Base-by-base conservation (phyloP, 2,888 invertebrate species). In the Trachelus tabidus region DNA sequence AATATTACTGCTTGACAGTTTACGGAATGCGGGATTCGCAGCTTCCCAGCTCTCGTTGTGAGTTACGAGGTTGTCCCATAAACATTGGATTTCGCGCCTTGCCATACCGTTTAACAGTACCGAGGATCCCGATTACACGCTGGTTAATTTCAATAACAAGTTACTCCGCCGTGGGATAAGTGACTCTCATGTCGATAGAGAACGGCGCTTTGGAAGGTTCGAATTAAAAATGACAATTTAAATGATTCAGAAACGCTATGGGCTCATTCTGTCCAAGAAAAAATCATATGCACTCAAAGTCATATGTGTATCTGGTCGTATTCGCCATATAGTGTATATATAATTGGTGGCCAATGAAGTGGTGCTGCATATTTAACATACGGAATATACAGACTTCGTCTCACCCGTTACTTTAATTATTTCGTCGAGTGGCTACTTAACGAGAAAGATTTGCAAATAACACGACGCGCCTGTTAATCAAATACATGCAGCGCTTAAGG, bases 121-220 rank as follows among this genome's bases (percentile, higher is more conserved):
- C 81, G 79, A 81, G 79, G 75, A 78, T 73, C 76, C 80, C 84
- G 88, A 89, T 89, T 87, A 86, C 86, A 85, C 86, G 87, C 85
- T 83, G 85, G 83, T 87, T 88, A 86, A 89, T 89, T 89, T 88
- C 88, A 87, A 87, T 89, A 89, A 87, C 86, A 82, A 87, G 85
- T 81, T 56, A 56, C 56, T 56, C 0, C 9, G 56, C 56, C 23
- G 56, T 68, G 68, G 34, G 68, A 73, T 37, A 73, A n/a, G 37
- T n/a, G 73, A 73, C 71, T 73, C 35, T 73, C 23, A 76, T 31
- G 71, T 56, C n/a, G 40, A 34, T 34, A 68, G 76, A 76, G 71
- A 73, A 56, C 23, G 56, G 56, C 56, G 23, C 23, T 23, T 56
- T 56, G 56, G 23, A 56, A 56, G 56, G 56, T 23, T 56, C 9